Conservation (phyloP, 2,113 vertebrate genomes). For the Cygnus atratus region DNA sequence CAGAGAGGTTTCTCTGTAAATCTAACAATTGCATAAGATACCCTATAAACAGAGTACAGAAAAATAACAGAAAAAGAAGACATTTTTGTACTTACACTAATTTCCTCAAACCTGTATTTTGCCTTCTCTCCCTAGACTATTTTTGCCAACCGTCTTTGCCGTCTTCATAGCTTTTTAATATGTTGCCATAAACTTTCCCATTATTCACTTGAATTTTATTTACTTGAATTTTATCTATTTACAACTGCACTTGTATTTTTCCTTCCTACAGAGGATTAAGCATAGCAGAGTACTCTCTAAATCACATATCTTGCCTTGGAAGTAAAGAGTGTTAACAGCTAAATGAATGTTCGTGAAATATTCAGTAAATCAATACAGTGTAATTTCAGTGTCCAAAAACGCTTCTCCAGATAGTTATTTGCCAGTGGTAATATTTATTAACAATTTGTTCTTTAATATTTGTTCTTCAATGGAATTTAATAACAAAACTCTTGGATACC, state of each 20-base stretch:
- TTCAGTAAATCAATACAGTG: not conserved
- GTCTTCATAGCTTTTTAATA: not conserved
- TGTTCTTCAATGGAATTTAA: too few species aligned
- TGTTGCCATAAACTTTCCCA: not conserved
- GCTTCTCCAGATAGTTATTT: not conserved
- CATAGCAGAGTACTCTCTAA: not conserved
- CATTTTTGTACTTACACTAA: not conserved
- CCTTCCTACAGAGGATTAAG: not conserved
- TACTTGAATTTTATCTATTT: too few species aligned
- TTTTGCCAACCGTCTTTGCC: not conserved
- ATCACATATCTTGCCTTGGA: conserved; percentile 4
- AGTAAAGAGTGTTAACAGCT: not conserved
- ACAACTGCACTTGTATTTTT: not conserved
- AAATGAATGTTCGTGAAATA: not conserved
- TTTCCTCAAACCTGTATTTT: not conserved
- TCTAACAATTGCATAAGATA: not conserved
- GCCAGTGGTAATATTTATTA: too few species aligned
- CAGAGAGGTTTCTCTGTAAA: not conserved
- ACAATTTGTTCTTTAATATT: too few species aligned
- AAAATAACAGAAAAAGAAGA: not conserved
- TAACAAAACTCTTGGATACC: not conserved
- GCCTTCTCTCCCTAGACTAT: not conserved
- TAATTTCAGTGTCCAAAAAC: not conserved
- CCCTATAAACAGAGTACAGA: not conserved
- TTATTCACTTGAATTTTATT: not conserved